Evolutionary conservation across 2,113 vertebrate genomes (phyloP).

Genomic region (Oceanites oceanicus): DNA sequence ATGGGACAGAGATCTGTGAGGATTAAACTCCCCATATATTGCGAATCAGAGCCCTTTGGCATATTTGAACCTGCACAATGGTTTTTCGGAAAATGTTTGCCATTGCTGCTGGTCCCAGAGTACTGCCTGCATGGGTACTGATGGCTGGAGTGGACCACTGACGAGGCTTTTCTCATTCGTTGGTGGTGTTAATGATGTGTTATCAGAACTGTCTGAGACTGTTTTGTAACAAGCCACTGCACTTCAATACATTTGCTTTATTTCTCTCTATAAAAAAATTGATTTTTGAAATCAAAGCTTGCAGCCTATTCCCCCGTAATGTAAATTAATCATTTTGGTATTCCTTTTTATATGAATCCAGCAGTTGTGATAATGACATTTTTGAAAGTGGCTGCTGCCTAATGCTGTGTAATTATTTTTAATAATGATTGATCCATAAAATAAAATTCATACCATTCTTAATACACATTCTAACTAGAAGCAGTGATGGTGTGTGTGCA

Average conservation of each 20-base stretch:
- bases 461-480: slow-evolving; percentile 19
- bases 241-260: slow-evolving; percentile 15
- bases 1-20: background rate
- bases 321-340: slow-evolving; percentile 27
- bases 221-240: background rate
- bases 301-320: background rate
- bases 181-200: background rate
- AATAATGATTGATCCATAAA: slow-evolving; percentile 60
- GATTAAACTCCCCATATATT: background rate
- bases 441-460: slow-evolving; percentile 39
- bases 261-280: background rate
- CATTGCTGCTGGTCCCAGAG: background rate
- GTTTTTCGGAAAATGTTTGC: background rate
- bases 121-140: background rate
- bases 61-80: background rate
- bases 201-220: background rate
- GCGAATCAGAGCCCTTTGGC: background rate
- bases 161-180: background rate
- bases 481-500: background rate
- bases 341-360: slow-evolving; percentile 58
- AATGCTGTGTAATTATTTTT: slow-evolving; percentile 69
- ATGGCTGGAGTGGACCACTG: background rate
- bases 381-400: slow-evolving; percentile 60
- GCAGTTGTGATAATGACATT: slow-evolving; percentile 61
- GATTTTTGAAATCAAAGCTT: slow-evolving; percentile 46